These are phyloP conservation scores for Acipenser transmontanus DNA, from an alignment of 2,797 vertebrate genomes.

Conservation along the genomic window DNA sequence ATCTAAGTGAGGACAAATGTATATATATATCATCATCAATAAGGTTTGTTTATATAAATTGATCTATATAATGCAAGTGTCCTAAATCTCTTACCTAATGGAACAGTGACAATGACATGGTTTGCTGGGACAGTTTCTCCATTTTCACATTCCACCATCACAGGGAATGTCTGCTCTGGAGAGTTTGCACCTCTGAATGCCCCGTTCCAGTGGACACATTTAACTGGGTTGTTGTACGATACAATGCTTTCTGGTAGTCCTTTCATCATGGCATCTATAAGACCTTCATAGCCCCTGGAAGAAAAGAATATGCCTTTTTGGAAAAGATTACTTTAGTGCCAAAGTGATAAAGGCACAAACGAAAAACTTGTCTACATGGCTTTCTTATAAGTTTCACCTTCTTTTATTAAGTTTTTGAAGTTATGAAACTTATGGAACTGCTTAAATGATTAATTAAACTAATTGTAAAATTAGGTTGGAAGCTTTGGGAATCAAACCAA, in stretches of 20 bases:
- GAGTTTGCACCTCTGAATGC: slow-evolving; percentile 34
- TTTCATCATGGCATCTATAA: slow-evolving; percentile 59
- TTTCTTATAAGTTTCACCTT: no score
- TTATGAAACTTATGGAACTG: no score
- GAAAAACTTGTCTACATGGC: no score
- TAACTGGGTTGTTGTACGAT: slow-evolving; percentile 67
- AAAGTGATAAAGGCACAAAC: no score
- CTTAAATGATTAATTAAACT: no score
- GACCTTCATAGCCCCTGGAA: slow-evolving; percentile 77
- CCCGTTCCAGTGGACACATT: slow-evolving; percentile 70
- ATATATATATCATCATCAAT: no score
- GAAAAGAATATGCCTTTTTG: slow-evolving; percentile 7
- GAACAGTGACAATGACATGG: slow-evolving; percentile 81
- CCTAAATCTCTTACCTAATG: slow-evolving; percentile 64
- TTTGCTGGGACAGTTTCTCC: slow-evolving; percentile 67
- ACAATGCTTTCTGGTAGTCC: slow-evolving; percentile 64
- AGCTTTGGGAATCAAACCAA: background rate
- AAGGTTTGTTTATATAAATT: no score
- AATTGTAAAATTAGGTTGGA: no score
- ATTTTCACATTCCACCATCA: slow-evolving; percentile 73
- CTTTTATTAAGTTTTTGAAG: no score
- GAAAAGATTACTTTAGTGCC: no score
- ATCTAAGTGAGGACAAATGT: slow-evolving; percentile 46
- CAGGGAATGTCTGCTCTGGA: slow-evolving; percentile 34
- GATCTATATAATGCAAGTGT: background rate